A percentile compares a stretch with the other conserved stretches of the same genome.
phyloP scores from a whole-genome alignment of 2,113 vertebrate species.

The Phaethon lepturus region DNA sequence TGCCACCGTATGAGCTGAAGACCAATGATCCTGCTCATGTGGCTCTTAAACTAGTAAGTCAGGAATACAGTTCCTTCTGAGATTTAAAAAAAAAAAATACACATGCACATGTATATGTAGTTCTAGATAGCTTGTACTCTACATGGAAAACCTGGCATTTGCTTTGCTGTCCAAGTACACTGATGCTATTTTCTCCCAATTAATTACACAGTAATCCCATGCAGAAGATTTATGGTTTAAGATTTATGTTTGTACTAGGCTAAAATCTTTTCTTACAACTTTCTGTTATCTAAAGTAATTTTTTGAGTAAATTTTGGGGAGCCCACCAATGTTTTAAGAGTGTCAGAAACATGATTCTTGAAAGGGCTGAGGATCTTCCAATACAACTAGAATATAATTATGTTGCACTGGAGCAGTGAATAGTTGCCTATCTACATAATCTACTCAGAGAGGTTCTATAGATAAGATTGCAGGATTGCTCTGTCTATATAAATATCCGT shows the following conservation, averaged over 20 bases:
- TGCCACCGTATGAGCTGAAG: not conserved
- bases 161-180: not conserved
- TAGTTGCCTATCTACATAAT: not conserved
- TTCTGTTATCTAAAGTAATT: not conserved
- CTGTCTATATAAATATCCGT: not conserved
- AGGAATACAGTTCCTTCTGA: not conserved
- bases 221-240: not conserved
- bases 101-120: not conserved
- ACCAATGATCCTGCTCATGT: not conserved
- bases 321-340: not conserved
- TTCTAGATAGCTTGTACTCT: not conserved
- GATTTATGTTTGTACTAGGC: not conserved
- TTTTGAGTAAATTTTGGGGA: not conserved
- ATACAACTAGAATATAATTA: not conserved
- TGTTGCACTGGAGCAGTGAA: not conserved
- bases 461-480: not conserved
- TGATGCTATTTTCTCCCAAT: slow-evolving; percentile 10
- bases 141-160: not conserved
- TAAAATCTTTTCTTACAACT: not conserved
- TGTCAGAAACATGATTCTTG: not conserved
- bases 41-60: not conserved
- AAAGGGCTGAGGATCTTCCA: not conserved
- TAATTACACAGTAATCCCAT: slow-evolving; percentile 16
- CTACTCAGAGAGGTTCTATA: not conserved
- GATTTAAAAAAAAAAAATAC: not conserved